Base-by-base conservation (phyloP, 2,113 vertebrate genomes). In the Ellobius talpinus region DNA sequence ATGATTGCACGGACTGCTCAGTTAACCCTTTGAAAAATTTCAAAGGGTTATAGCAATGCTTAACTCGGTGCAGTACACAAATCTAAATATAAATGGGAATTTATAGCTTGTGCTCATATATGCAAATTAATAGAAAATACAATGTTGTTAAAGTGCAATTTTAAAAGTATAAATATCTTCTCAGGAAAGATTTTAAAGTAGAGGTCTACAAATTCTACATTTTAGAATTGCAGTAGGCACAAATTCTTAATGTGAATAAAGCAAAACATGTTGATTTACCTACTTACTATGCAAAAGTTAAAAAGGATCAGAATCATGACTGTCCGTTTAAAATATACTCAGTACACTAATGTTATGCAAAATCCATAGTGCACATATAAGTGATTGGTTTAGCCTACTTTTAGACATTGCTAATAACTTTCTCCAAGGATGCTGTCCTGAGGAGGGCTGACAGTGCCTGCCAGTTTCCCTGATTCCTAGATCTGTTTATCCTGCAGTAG, bases 121-220 rank as follows among this genome's bases (percentile, higher is more conserved):
- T 36, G 21, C 47, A 96, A 96, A 94, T 65, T 76, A 50, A 89
- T 36, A 36, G 36, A 94, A 70, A 93, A 90, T 31, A 19, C 78
- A 78, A 93, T 79, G 33, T 31, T 68, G 31, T 26, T 68, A 61
- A 95, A 84, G 87, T 58, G n/a, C 10, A 81, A 88, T n/a, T 96
- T 68, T 63, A 68, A 93, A 90, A 82, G n/a, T 85, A 77, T 78
- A 58, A 93, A 39, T 58, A 87, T 24, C 52, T 91, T 87, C 87
- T 82, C 13, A 26, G 5, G 23, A 42, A 36, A 92, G 13, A 1
- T 66, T 42, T 90, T 90, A n/a, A 87, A 82, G 42, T 24, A 91
- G 42, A 82, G 78, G 3, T 74, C 42, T 65, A 94, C 16, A 94
- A 74, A 88, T 24, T 42, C 36, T 26, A 47, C 39, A 79, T 93